phyloP scores from a whole-genome alignment of 2,888 invertebrate species.

The Tenodera sinensis region DNA sequence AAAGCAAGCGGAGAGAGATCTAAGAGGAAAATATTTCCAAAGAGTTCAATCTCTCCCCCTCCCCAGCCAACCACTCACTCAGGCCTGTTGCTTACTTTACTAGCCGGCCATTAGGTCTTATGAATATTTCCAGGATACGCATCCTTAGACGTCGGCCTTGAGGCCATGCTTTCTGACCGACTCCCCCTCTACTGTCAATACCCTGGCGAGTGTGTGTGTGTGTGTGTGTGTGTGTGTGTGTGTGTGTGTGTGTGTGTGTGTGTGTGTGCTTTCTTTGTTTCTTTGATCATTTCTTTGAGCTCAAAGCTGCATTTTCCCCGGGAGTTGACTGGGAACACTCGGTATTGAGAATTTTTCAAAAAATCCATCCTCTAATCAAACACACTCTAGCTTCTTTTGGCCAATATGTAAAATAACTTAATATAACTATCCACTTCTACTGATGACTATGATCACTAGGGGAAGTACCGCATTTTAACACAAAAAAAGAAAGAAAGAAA shows the following conservation, averaged over 20 bases:
- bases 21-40: background rate
- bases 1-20: background rate
- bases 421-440: too few relatives aligned
- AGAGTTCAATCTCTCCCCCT: background rate
- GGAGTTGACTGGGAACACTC: background rate
- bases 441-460: too few relatives aligned
- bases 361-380: too few relatives aligned
- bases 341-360: too few relatives aligned
- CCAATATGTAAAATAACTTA: too few relatives aligned
- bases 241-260: background rate
- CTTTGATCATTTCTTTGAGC: background rate
- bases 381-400: too few relatives aligned
- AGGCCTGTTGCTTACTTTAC: conserved; percentile 1
- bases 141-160: background rate
- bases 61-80: background rate
- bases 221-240: background rate
- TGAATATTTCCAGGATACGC: conserved; percentile 20
- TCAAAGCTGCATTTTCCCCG: background rate
- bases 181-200: background rate
- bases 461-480: too few relatives aligned
- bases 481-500: too few relatives aligned
- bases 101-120: conserved; percentile 25
- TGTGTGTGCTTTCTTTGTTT: background rate
- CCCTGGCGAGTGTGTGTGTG: background rate
- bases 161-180: background rate